Base-by-base conservation (phyloP, 2,797 vertebrate species). In the Nannoperca obscura region DNA sequence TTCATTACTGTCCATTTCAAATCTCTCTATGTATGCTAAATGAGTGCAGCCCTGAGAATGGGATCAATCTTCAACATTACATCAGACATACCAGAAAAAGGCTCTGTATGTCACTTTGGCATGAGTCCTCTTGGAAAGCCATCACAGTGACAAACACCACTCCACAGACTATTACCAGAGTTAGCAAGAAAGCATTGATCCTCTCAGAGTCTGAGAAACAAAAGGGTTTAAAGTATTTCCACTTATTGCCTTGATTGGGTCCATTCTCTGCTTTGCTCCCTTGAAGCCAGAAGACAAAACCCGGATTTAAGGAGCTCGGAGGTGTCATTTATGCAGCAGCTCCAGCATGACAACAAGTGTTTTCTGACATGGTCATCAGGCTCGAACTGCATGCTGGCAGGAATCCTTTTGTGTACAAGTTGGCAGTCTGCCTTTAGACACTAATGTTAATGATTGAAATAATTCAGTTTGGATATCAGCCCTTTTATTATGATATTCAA, bases 221-320 rank as follows among this genome's bases (percentile, higher is more conserved):
- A 82, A 71, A 24, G 58, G 47, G 67, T 78, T 77, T 70, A 49
- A 78, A 81, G 42, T 74, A 52, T 68, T 65, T 83, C 57, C 36
- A 71, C 67, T 81, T 65, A 63, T 65, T 60, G 66, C 30, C 42
- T 63, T 88, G 81, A 86, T 76, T 85, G 58, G 55, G 52, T 53
- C 55, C 27, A 54, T 84, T 84, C 49, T 49, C 40, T 69, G 32
- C 44, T 67, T 70, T 63, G 27, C 67, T 64, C 60, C 76, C 62
- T 74, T 0, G 20, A 20, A 81, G 60, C 61, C 44, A 61, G 42
- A 64, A 52, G 27, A 75, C 13, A 46, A 36, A 58, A 11, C 38
- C 40, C 30, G 17, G 57, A 74, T 53, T 54, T 7, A 57, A 52
- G 52, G 54, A 53, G 64, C 44, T 71, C 32, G 4, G 63, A 74